Evolutionary conservation across 2,797 vertebrate species (phyloP).

Genomic region (Hephaestus fuliginosus): DNA sequence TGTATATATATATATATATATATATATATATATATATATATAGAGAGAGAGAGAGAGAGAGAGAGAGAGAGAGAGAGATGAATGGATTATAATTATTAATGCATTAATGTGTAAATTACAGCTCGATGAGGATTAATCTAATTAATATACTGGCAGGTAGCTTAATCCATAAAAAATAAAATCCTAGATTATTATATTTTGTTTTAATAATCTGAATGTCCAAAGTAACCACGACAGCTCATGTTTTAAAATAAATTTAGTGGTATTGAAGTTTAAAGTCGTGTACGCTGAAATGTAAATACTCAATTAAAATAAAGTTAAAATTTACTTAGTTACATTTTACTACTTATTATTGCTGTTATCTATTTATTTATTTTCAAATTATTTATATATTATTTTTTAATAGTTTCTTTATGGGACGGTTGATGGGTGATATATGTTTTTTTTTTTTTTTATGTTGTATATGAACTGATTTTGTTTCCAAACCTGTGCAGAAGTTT

Average conservation of each 20-base stretch:
- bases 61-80: too few relatives aligned
- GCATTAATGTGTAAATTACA: too few relatives aligned
- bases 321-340: not conserved
- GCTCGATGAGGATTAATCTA: too few relatives aligned
- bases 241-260: not conserved
- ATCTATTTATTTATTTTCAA: not conserved
- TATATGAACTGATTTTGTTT: not conserved
- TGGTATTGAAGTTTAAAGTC: not conserved
- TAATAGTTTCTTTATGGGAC: not conserved
- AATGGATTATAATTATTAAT: too few relatives aligned
- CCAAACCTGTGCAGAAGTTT: not conserved
- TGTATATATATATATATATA: conserved; percentile 32
- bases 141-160: too few relatives aligned
- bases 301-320: not conserved
- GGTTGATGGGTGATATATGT: too few relatives aligned
- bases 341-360: too few relatives aligned
- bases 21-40: too few relatives aligned
- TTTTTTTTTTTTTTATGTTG: not conserved
- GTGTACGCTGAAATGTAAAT: too few relatives aligned
- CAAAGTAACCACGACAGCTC: too few relatives aligned
- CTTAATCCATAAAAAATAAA: not conserved
- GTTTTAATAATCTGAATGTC: too few relatives aligned
- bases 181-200: not conserved
- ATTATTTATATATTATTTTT: not conserved
- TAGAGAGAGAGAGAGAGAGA: too few relatives aligned